Evolutionary conservation across 1,140 invertebrate genomes (phyloP), one percentile per base, ranked within the genome.

Genomic region (Heterodera schachtii): DNA sequence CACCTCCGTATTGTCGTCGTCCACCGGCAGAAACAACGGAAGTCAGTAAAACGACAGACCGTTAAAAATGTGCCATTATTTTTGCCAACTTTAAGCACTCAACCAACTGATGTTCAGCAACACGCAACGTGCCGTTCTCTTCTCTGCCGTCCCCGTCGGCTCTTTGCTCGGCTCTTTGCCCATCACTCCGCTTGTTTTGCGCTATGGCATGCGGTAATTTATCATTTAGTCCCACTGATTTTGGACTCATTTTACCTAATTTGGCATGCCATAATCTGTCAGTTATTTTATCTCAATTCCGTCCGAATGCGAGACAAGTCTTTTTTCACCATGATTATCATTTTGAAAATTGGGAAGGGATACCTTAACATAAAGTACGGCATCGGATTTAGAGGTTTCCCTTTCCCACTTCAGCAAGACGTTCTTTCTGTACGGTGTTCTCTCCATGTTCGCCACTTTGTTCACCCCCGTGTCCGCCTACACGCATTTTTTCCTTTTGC

Each of bases 391-490:
- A 52, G 13, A 11, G 52, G 16, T 11, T 52, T 8, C 2, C 16
- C 52, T 52, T 8, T 8, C 9, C 3, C 52, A 52, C 16, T 64
- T 3, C 19, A 84, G 85, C 73, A 87, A 81, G 70, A 82, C 78
- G n/a, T 86, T 88, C 70, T 74, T 86, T 5, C 41, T 82, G 3
- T 89, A 90, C 79, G 87, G 87, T n/a, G n/a, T 84, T 11, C 60
- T 88, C 13, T 88, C 89, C 3, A 88, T 81, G 11, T 47, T 89
- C 8, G 67, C 87, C 21, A 90, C 87, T 41, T 52, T 89, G 3
- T 70, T 84, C 5, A 82, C 84, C 47, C 88, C 88, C 16, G 13
- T 89, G 7, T 81, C 84, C 13, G 87, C 82, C 8, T 57, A 66
- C 67, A 46, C 74, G 46, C 87, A 82, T 16, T 88, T 83, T 71